Conservation (phyloP, 2,888 invertebrate species). For the Unio delphinus region DNA sequence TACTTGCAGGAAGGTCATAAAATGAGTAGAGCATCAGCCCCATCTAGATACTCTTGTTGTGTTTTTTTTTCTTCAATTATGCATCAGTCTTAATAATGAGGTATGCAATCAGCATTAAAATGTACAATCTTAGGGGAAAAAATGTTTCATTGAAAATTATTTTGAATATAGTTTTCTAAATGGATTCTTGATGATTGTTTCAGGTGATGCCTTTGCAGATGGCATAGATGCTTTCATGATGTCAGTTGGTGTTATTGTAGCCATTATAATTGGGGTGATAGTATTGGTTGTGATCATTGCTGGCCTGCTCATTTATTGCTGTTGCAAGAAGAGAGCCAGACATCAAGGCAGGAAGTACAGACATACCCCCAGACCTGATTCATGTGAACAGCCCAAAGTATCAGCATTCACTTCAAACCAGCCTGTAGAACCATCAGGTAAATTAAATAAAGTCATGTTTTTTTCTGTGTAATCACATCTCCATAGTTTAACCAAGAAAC, state of each 20-base stretch:
- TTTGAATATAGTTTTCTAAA: no score
- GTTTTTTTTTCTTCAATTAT: no score
- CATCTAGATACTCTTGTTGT: no score
- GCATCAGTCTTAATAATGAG: no score
- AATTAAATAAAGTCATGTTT: neutral
- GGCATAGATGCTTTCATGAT: constrained; percentile 50
- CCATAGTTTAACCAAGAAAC: no score
- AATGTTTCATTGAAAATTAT: no score
- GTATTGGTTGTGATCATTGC: constrained; percentile 45
- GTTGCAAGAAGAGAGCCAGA: constrained; percentile 36
- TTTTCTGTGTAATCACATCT: no score
- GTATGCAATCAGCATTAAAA: no score
- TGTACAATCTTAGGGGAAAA: no score
- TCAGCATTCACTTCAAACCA: constrained; percentile 11
- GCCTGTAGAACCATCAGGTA: constrained; percentile 30
- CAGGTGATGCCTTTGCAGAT: constrained; percentile 45
- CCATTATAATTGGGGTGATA: constrained; percentile 51
- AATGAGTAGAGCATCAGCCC: no score
- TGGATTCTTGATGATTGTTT: constrained; percentile 1
- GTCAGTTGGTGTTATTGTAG: constrained; percentile 51
- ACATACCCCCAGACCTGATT: constrained; percentile 18
- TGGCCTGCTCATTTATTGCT: constrained; percentile 49
- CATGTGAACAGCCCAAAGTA: constrained; percentile 3
- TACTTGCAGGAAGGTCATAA: no score
- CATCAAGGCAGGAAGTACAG: constrained; percentile 17